A percentile compares a stretch with the other conserved stretches of the same genome.
These are phyloP conservation scores for Malthinus flaveolus DNA, from an alignment of 2,888 invertebrate genomes.

Conservation along the genomic window DNA sequence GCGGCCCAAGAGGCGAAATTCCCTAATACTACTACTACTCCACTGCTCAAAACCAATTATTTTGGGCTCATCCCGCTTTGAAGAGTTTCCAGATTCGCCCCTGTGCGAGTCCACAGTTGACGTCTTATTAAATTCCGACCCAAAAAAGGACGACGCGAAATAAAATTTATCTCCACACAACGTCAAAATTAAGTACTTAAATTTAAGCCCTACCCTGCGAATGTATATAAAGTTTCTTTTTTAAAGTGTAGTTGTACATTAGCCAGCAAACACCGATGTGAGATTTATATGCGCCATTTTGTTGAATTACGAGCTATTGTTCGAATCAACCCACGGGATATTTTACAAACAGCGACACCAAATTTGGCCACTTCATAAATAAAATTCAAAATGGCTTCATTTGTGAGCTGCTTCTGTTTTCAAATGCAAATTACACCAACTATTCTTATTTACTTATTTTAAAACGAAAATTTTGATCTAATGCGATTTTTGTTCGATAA, in stretches of 20 bases:
- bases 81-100: no score
- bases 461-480: constrained; percentile 1
- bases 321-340: constrained; percentile 51
- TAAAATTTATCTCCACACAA: no score
- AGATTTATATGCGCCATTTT: constrained; percentile 52
- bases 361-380: constrained; percentile 57
- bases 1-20: no score
- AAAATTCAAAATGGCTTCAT: constrained; percentile 57
- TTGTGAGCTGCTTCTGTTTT: constrained; percentile 47
- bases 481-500: constrained; percentile 8
- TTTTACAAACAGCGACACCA: constrained; percentile 55
- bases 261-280: constrained; percentile 44
- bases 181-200: constrained; percentile 6
- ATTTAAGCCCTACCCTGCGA: constrained; percentile 16
- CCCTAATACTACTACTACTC: no score
- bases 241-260: constrained; percentile 49
- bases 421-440: constrained; percentile 20
- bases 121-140: no score
- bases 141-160: no score
- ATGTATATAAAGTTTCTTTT: constrained; percentile 38
- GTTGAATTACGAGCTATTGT: constrained; percentile 54
- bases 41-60: no score
- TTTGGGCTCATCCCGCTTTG: no score
- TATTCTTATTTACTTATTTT: background rate
- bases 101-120: no score